Evolutionary conservation across 1,140 invertebrate species (phyloP).

Genomic region (Forficula auricularia): DNA sequence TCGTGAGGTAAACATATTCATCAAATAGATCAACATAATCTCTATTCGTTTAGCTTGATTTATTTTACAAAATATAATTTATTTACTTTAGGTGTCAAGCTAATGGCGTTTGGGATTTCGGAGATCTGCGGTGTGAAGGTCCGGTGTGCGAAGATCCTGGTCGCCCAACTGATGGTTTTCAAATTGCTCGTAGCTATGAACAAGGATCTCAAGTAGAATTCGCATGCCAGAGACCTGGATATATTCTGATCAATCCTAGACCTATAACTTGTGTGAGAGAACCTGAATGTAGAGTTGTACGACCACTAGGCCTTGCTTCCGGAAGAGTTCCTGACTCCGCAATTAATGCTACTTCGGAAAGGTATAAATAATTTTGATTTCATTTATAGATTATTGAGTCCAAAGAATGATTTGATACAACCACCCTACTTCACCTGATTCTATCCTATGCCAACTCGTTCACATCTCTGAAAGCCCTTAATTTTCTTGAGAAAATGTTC

Average conservation of each 20-base stretch:
- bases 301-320: constrained; percentile 75
- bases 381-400: background rate
- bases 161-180: constrained; percentile 74
- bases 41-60: background rate
- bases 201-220: constrained; percentile 82
- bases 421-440: no score
- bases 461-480: no score
- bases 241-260: constrained; percentile 75
- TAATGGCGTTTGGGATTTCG: constrained; percentile 92
- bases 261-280: constrained; percentile 81
- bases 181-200: constrained; percentile 80
- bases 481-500: no score
- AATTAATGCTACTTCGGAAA: constrained; percentile 88
- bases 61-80: background rate
- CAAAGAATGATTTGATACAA: background rate
- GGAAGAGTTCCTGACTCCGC: constrained; percentile 84
- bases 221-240: constrained; percentile 75
- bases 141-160: constrained; percentile 91
- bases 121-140: constrained; percentile 85
- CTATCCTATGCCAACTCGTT: no score
- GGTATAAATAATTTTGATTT: constrained; percentile 16
- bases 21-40: background rate
- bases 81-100: constrained; percentile 47
- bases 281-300: constrained; percentile 84
- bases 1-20: constrained; percentile 41